phyloP scores from a whole-genome alignment of 1,140 invertebrate species.

The Adelges cooleyi region DNA sequence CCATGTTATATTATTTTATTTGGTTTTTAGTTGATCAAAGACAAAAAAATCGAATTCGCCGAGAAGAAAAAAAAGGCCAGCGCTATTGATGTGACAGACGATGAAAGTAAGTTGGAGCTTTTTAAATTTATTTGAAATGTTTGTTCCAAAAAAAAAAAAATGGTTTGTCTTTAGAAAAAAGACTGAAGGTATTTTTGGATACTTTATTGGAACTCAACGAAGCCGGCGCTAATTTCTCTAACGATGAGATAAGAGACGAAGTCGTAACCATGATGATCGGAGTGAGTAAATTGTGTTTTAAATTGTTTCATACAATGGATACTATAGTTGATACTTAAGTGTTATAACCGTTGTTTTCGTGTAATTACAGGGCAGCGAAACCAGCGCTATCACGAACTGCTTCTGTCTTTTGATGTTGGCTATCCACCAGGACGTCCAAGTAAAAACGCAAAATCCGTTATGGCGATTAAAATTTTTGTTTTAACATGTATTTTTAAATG shows the following conservation, averaged over 20 bases:
- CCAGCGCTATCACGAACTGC: constrained; percentile 42
- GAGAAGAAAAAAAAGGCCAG: background rate
- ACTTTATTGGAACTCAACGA: constrained; percentile 45
- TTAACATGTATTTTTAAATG: no score
- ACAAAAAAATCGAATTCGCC: background rate
- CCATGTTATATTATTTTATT: no score
- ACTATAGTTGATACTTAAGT: background rate
- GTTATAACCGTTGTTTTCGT: no score
- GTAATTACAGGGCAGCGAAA: constrained; percentile 63
- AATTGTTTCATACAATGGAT: no score
- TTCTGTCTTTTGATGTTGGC: constrained; percentile 43
- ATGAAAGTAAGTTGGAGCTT: background rate
- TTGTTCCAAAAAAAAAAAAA: background rate
- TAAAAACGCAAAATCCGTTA: no score
- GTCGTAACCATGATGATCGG: constrained; percentile 51
- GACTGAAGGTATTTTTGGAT: constrained; percentile 45
- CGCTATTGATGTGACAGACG: background rate
- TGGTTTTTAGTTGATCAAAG: background rate
- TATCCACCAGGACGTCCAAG: constrained; percentile 47
- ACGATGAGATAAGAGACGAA: constrained; percentile 48
- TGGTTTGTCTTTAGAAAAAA: constrained; percentile 29
- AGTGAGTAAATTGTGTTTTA: constrained; percentile 36
- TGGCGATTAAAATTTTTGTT: background rate
- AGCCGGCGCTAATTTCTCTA: constrained; percentile 40
- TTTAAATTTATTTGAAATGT: no score